Evolutionary conservation across 1,140 invertebrate species (phyloP).

Genomic region (Scaptomyza graminum): DNA sequence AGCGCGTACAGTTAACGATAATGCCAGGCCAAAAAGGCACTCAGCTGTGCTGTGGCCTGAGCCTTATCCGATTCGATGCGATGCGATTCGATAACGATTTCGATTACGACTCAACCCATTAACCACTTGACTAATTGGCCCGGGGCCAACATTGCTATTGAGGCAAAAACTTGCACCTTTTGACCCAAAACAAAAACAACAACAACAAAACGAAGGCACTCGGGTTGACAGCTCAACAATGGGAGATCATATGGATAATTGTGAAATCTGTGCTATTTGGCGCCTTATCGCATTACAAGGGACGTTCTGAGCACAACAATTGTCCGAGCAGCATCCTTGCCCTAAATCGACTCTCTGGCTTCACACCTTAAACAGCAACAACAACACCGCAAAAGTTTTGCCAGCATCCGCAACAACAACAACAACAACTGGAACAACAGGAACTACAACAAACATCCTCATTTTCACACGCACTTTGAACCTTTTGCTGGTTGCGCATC

Average conservation of each 20-base stretch:
- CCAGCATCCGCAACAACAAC: conserved; percentile 53
- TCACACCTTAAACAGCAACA: conserved; percentile 58
- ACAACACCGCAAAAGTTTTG: conserved; percentile 61
- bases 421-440: conserved; percentile 36
- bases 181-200: conserved; percentile 43
- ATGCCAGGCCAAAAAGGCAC: neutral
- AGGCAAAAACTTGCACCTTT: conserved; percentile 38
- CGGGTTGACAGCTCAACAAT: conserved; percentile 33
- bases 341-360: conserved; percentile 52
- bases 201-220: conserved; percentile 13
- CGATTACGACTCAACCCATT: conserved; percentile 75
- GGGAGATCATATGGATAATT: conserved; percentile 58
- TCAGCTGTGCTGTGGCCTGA: conserved; percentile 18
- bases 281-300: conserved; percentile 71
- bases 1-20: conserved; percentile 38
- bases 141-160: neutral
- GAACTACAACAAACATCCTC: conserved; percentile 59
- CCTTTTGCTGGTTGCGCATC: conserved; percentile 39
- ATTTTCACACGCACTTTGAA: conserved; percentile 81
- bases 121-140: conserved; percentile 80
- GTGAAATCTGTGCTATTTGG: conserved; percentile 47
- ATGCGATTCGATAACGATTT: conserved; percentile 45
- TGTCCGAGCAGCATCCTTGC: conserved; percentile 43
- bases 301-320: conserved; percentile 20
- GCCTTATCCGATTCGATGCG: conserved; percentile 51